Evolutionary conservation across 1,140 invertebrate species (phyloP).

Genomic region (Ladona fulva): DNA sequence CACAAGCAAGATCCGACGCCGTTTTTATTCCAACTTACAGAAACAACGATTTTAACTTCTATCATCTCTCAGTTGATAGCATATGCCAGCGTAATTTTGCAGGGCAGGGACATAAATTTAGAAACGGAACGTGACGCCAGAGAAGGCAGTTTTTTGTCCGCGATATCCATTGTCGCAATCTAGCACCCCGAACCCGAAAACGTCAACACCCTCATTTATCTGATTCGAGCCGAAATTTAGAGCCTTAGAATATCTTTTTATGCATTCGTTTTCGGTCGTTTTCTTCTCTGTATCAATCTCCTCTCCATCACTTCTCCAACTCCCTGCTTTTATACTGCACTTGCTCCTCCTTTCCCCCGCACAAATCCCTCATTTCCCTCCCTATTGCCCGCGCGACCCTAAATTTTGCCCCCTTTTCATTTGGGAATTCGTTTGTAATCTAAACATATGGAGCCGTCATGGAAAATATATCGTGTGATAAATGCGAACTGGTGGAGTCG

Average conservation of each 20-base stretch:
- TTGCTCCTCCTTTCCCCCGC: constrained; percentile 11
- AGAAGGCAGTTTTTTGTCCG: no score
- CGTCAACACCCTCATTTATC: no score
- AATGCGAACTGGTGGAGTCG: constrained; percentile 19
- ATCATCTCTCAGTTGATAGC: no score
- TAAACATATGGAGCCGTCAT: constrained; percentile 26
- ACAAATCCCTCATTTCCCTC: constrained; percentile 1
- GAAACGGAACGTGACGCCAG: no score
- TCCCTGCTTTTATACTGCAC: neutral
- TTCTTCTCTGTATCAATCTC: neutral
- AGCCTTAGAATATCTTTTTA: no score
- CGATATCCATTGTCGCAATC: no score
- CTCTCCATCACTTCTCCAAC: neutral
- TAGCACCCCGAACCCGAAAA: no score
- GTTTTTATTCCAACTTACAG: no score
- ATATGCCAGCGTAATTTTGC: no score
- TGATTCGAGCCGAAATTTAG: no score
- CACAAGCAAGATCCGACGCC: no score
- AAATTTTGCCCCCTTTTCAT: constrained; percentile 20
- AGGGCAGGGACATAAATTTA: neutral
- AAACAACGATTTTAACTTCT: no score
- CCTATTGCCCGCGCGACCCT: constrained; percentile 13
- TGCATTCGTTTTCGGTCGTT: neutral
- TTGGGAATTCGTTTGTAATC: constrained; percentile 24
- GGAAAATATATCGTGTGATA: constrained; percentile 25